Conservation (phyloP, 2,797 vertebrate species). For the Sebastes nivosus region DNA sequence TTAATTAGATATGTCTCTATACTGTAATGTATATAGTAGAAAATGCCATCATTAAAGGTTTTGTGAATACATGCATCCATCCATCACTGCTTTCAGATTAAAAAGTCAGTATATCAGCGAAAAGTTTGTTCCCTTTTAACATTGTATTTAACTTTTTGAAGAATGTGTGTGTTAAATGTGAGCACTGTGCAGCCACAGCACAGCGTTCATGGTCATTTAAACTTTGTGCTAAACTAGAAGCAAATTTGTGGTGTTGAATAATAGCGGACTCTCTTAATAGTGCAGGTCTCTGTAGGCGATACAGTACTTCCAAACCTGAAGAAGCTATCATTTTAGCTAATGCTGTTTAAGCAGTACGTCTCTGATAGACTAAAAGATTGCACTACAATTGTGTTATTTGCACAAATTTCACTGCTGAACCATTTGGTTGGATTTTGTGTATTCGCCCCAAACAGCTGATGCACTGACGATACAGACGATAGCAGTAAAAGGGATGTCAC, state of each 20-base stretch:
- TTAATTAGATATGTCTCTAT: slow-evolving; percentile 43
- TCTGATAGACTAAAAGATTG: background rate
- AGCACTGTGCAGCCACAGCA: background rate
- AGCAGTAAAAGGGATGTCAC: background rate
- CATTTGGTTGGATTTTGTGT: background rate
- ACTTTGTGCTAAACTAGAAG: background rate
- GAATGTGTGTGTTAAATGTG: background rate
- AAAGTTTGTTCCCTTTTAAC: slow-evolving; percentile 3
- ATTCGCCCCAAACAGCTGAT: background rate
- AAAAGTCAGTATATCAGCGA: background rate
- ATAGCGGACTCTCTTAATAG: background rate
- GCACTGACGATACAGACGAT: background rate
- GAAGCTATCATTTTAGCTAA: background rate
- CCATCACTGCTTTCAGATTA: background rate
- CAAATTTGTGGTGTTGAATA: background rate
- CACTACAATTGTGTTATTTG: background rate
- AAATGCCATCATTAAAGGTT: slow-evolving; percentile 44
- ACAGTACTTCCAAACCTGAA: background rate
- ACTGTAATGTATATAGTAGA: slow-evolving; percentile 11
- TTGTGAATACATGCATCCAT: slow-evolving; percentile 22
- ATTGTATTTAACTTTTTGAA: background rate
- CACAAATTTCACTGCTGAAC: background rate
- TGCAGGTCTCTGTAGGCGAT: background rate
- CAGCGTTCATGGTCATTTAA: background rate
- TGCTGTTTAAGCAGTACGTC: no score